Conservation (phyloP, 1,140 invertebrate genomes). For the Heterodera schachtii region DNA sequence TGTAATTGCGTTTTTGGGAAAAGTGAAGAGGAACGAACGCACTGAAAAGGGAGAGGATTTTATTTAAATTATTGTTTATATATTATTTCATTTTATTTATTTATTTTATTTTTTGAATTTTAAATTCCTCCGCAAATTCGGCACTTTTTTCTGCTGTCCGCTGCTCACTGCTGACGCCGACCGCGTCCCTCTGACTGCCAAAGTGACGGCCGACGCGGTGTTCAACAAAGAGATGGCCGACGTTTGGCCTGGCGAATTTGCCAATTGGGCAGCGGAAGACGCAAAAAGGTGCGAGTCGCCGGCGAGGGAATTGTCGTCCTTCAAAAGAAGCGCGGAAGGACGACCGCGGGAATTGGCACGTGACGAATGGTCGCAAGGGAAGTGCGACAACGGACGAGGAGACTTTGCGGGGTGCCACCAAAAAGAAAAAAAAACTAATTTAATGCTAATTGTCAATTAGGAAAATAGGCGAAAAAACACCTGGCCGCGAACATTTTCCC, state of each 20-base stretch:
- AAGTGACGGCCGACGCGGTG: neutral
- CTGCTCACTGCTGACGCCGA: neutral
- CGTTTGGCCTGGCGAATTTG: conserved; percentile 13
- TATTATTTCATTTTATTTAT: neutral
- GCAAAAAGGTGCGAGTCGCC: neutral
- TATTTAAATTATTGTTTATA: neutral
- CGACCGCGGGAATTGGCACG: neutral
- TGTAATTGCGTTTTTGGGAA: conserved; percentile 24
- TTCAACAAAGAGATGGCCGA: conserved; percentile 22
- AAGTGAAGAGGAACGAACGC: neutral
- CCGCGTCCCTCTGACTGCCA: neutral
- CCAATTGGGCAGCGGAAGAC: neutral
- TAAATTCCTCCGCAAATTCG: too few species aligned
- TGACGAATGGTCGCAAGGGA: neutral
- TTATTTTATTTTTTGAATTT: neutral
- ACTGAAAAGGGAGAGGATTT: neutral
- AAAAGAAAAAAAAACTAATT: conserved; percentile 1
- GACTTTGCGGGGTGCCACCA: conserved; percentile 7
- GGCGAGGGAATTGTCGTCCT: neutral
- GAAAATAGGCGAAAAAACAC: too few species aligned
- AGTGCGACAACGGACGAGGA: conserved; percentile 10
- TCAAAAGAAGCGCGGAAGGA: neutral
- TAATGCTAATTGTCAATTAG: too few species aligned
- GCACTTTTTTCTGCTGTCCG: neutral
- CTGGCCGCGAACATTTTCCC: conserved; percentile 29